Conservation (phyloP, 2,888 invertebrate species). For the Fragum fragum region DNA sequence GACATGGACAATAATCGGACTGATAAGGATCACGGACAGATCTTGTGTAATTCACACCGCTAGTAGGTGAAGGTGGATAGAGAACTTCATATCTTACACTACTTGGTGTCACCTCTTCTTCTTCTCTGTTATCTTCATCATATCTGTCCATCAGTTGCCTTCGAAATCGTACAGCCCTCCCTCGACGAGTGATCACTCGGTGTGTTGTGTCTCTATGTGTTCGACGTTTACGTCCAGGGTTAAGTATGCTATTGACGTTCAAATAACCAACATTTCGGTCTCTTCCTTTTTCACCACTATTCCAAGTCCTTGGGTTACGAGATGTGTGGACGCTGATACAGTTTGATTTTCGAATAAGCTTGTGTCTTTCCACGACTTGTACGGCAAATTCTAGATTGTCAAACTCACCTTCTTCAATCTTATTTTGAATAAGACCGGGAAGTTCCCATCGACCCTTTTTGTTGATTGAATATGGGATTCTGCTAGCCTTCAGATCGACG, state of each 20-base stretch:
- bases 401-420: slow-evolving; percentile 41
- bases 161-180: not conserved
- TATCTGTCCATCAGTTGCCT: not conserved
- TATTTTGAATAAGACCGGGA: slow-evolving; percentile 67
- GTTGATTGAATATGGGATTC: slow-evolving; percentile 76
- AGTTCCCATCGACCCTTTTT: slow-evolving; percentile 78
- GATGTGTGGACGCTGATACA: slow-evolving; percentile 60
- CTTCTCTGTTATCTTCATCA: not conserved
- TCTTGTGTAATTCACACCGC: not conserved
- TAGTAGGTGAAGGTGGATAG: slow-evolving; percentile 1
- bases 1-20: not conserved
- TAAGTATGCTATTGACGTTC: slow-evolving; percentile 1
- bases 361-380: slow-evolving; percentile 67
- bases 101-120: not conserved
- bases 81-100: slow-evolving; percentile 13
- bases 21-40: not conserved
- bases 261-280: not conserved
- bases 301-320: not conserved
- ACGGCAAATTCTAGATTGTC: slow-evolving; percentile 53
- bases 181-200: not conserved
- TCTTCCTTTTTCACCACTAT: not conserved
- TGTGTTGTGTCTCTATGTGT: not conserved
- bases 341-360: slow-evolving; percentile 54
- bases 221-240: not conserved
- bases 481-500: slow-evolving; percentile 22